phyloP scores from a whole-genome alignment of 2,113 vertebrate species.

The Paraplagusia blochii region DNA sequence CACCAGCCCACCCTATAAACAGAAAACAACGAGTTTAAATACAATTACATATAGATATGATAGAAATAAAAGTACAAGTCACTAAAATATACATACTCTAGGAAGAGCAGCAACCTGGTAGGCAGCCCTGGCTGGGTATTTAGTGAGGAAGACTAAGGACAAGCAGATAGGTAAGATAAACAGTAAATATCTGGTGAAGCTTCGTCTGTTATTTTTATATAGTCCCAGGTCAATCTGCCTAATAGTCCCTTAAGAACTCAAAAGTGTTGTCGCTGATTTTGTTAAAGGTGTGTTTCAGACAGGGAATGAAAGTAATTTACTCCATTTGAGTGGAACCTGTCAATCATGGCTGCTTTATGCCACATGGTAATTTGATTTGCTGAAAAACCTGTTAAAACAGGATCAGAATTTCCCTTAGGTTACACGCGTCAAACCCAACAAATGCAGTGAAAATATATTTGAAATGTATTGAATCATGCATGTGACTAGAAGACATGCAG shows the following conservation, averaged over 20 bases:
- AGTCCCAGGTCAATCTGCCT: too few species aligned
- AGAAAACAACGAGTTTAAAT: background rate
- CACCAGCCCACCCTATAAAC: conserved; percentile 71
- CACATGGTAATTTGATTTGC: background rate
- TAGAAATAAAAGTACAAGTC: background rate
- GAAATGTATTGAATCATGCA: too few species aligned
- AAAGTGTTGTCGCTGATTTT: conserved; percentile 5
- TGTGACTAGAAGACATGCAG: too few species aligned
- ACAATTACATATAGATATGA: background rate
- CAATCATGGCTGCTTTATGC: background rate
- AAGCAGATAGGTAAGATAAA: background rate
- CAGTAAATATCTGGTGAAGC: too few species aligned
- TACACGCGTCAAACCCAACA: too few species aligned
- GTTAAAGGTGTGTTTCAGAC: background rate
- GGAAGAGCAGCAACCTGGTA: conserved; percentile 77
- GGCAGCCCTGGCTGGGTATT: conserved; percentile 78
- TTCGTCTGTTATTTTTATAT: too few species aligned
- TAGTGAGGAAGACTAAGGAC: conserved; percentile 70
- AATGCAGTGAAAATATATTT: too few species aligned
- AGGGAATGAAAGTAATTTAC: background rate
- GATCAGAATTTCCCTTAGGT: background rate
- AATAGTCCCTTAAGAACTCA: too few species aligned
- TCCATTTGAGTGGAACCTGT: background rate
- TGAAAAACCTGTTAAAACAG: background rate
- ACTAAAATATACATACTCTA: conserved; percentile 47